A percentile compares a stretch with the other conserved stretches of the same genome.
These are phyloP conservation scores for Trypoxylon attenuatum DNA, from an alignment of 2,888 invertebrate species.

Conservation along the genomic window DNA sequence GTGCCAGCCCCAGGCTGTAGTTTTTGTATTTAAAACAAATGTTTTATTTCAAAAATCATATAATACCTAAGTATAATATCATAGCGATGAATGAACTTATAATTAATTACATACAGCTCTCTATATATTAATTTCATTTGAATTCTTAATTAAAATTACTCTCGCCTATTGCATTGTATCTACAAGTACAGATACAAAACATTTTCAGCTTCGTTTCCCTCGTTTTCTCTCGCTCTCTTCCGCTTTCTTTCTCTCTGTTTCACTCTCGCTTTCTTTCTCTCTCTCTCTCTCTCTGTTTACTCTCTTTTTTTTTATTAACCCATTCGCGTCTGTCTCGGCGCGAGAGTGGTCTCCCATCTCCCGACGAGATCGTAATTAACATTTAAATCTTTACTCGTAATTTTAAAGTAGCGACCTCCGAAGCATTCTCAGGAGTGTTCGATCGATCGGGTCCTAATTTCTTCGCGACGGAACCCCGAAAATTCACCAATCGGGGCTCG, in stretches of 20 bases:
- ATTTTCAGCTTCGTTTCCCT: conserved; percentile 40
- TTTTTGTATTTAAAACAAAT: conserved; percentile 71
- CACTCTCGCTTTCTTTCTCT: conserved; percentile 13
- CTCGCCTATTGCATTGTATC: conserved; percentile 68
- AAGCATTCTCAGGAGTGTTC: conserved; percentile 51
- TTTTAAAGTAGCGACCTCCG: conserved; percentile 59
- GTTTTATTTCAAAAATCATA: conserved; percentile 74
- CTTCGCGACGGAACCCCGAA: too few relatives aligned
- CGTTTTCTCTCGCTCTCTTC: conserved; percentile 14
- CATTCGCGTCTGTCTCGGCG: conserved; percentile 16
- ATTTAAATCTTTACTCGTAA: conserved; percentile 35
- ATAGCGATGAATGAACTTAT: conserved; percentile 72
- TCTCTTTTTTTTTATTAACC: conserved; percentile 11
- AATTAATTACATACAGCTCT: conserved; percentile 73
- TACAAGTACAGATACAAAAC: conserved; percentile 73
- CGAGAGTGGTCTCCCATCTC: too few relatives aligned
- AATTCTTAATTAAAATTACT: conserved; percentile 68
- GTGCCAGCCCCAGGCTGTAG: neutral
- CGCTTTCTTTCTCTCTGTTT: conserved; percentile 11
- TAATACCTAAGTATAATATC: conserved; percentile 71
- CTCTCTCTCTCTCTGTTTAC: too few relatives aligned
- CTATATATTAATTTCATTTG: conserved; percentile 73
- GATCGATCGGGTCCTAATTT: too few relatives aligned
- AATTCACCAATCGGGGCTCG: too few relatives aligned
- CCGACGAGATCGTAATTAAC: too few relatives aligned